Evolutionary conservation across 2,113 vertebrate genomes (phyloP), one percentile per base, ranked within the genome.

Genomic region (Cryptomyrus ogoouensis): DNA sequence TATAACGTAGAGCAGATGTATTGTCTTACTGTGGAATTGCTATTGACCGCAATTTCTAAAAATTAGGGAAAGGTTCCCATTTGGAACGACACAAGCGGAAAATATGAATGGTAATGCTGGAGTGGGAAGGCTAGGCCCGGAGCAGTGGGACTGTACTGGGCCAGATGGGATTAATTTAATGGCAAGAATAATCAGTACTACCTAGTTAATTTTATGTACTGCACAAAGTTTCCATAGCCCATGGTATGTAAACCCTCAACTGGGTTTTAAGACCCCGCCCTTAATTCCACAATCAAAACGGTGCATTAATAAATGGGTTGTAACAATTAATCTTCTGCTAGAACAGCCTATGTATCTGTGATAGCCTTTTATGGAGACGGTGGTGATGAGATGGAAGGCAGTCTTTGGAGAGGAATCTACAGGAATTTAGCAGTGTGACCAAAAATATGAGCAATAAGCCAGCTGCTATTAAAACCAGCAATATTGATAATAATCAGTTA

Each of bases 121-220:
- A 90, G n/a, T 17, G 52, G 24, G 62, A 62, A 39, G 31, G 58
- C 58, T 62, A 80, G 24, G 44, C 62, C n/a, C 12, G 0, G 19
- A 90, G 85, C 85, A 52, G 35, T 44, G 50, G 58, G 3, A 31
- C 21, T 88, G 70, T 24, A 58, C n/a, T 77, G 58, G 84, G 58
- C 84, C 84, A 87, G 84, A 87, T 87, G 89, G 85, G 74, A 77
- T 90, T 52, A 2, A 90, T 87, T 77, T 52, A 42, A 77, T 90
- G 44, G 52, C 47, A 87, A 44, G 84, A 90, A 90, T 77, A 88
- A 87, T 90, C 84, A 87, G 58, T 46, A 27, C 89, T 87, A 74
- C 46, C 83, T 90, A 74, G 56, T 70, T 90, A 87, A 74, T 90
- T 58, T 84, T 90, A 49, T 74, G 19, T 87, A 83, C 31, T 83